Evolutionary conservation across 2,113 vertebrate genomes (phyloP), one percentile per base, ranked within the genome.

Genomic region (Pleuronectes platessa): DNA sequence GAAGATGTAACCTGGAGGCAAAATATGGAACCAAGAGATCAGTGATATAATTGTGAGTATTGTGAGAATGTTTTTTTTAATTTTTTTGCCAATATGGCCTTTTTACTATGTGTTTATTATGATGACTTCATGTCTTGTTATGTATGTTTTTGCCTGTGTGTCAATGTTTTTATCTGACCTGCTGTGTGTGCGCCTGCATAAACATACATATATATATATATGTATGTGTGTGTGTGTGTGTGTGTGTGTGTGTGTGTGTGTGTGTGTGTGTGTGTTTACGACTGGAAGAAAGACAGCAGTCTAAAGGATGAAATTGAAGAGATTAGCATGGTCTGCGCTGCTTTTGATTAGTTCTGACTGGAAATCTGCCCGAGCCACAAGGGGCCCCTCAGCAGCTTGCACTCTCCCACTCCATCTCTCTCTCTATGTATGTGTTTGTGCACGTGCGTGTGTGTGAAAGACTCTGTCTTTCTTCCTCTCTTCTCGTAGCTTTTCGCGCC

Each of bases 301-400:
- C 94, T 96, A 96, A 96, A 95, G 96, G 95, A 95, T 96, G 96
- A 96, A 97, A 99, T 98, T 96, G 97, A 95, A 95, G 94, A 96
- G 92, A 97, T 96, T 96, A 97, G 92, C 95, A 95, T 96, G 92
- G 94, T 95, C 93, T 93, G 71, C 94, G 94, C 95, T 93, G 93
- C 90, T 96, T 96, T 95, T 98, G 96, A 99, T 99, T 98, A 95
- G 95, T 95, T 97, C 94, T 96, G 96, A 96, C 96, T 96, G 96
- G 88, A 93, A 93, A 96, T 95, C 95, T 96, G 96, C 93, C 91
- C 88, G 85, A 95, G 92, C 95, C 96, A 96, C 96, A 92, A 95
- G 96, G 96, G 96, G 95, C 96, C 96, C 96, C 94, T 97, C 96
- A 95, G 90, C 93, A 91, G 71, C 65, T 26, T 7, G 55, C 88